Conservation (phyloP, 2,888 invertebrate genomes). For the Drosophila percnosoma region DNA sequence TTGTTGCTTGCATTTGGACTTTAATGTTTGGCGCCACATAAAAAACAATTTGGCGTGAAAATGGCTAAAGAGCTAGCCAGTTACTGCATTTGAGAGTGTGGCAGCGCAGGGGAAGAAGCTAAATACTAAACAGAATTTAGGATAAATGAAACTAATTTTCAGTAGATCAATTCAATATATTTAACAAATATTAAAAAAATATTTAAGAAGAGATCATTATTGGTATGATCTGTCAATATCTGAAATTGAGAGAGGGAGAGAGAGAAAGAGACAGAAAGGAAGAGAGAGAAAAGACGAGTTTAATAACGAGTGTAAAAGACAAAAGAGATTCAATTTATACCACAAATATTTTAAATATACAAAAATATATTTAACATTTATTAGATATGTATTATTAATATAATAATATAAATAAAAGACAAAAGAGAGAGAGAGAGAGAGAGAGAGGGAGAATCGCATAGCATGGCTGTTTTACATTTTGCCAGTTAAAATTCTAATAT, state of each 20-base stretch:
- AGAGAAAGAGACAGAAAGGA: neutral
- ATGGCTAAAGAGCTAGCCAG: slow-evolving; percentile 6
- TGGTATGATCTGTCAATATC: neutral
- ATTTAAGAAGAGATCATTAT: neutral
- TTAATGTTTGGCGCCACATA: slow-evolving; percentile 67
- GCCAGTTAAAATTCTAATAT: neutral
- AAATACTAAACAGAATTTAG: neutral
- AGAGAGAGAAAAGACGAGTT: neutral
- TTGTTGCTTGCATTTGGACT: slow-evolving; percentile 40
- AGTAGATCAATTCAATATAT: neutral
- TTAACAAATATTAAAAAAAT: neutral
- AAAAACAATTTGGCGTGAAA: slow-evolving; percentile 70
- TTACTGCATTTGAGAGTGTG: slow-evolving; percentile 1
- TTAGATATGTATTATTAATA: neutral
- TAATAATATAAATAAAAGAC: neutral
- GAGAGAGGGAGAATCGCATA: neutral
- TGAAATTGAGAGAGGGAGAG: neutral
- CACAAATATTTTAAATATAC: neutral
- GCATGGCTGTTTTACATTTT: neutral
- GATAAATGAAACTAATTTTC: neutral
- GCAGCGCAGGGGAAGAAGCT: neutral
- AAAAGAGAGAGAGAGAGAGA: neutral
- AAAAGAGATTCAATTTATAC: neutral
- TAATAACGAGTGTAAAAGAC: neutral
- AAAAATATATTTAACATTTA: neutral